Evolutionary conservation across 2,888 invertebrate genomes (phyloP).

Genomic region (Serripes groenlandicus): DNA sequence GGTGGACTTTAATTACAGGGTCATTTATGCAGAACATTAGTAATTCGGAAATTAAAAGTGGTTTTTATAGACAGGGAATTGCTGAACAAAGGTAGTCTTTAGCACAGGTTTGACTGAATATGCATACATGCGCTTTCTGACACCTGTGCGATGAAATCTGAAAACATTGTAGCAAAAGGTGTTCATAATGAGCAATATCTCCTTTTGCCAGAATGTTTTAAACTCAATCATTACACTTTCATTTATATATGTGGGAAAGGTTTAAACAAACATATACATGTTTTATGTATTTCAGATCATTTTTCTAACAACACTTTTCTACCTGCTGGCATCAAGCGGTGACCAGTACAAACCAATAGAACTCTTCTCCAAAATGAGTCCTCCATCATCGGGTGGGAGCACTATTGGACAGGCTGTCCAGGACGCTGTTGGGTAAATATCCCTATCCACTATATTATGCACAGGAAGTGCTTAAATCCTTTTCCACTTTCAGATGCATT

Average conservation of each 20-base stretch:
- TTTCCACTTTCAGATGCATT: too few species aligned
- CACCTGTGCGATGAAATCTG: too few species aligned
- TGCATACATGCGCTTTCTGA: too few species aligned
- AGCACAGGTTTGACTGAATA: too few species aligned
- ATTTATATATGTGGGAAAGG: background rate
- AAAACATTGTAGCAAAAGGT: background rate
- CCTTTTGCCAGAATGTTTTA: background rate
- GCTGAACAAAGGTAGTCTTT: too few species aligned
- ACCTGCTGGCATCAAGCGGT: conserved; percentile 95
- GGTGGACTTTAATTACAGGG: too few species aligned
- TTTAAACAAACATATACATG: background rate
- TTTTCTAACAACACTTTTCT: conserved; percentile 98
- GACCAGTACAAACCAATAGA: conserved; percentile 97
- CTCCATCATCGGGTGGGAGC: conserved; percentile 84
- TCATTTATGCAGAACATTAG: too few species aligned
- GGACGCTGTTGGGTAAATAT: conserved; percentile 87
- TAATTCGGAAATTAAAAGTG: too few species aligned
- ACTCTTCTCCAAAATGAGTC: conserved; percentile 93
- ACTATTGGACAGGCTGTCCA: conserved; percentile 87
- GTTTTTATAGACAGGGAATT: too few species aligned
- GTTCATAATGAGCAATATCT: background rate
- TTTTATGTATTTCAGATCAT: conserved; percentile 91
- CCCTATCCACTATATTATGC: too few species aligned
- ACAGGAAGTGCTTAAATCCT: too few species aligned
- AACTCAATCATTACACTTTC: too few species aligned